Conservation (phyloP, 2,888 invertebrate genomes). For the Malacosoma neustria region DNA sequence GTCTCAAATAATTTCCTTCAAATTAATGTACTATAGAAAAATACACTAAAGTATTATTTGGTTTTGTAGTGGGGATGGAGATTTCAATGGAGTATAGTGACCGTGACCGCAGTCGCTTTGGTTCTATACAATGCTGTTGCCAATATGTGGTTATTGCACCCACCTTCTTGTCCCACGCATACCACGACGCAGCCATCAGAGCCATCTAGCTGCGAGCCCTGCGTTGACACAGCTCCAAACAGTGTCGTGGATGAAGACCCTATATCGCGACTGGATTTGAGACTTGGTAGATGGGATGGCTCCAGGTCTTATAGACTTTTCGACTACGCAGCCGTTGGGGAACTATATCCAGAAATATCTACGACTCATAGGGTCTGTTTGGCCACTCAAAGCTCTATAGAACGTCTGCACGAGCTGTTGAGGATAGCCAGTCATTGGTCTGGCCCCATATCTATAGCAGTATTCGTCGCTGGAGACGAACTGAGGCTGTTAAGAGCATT, state of each 20-base stretch:
- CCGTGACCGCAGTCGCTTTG: constrained; percentile 77
- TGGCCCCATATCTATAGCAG: constrained; percentile 88
- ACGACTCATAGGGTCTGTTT: constrained; percentile 79
- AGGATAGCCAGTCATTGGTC: constrained; percentile 89
- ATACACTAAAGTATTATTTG: constrained; percentile 2
- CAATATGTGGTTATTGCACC: constrained; percentile 54
- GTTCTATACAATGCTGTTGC: constrained; percentile 72
- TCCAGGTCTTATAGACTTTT: constrained; percentile 80
- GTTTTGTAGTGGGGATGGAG: constrained; percentile 63
- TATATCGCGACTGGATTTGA: constrained; percentile 76
- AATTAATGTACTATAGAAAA: no score
- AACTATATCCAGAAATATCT: constrained; percentile 76
- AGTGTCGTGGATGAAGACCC: constrained; percentile 52
- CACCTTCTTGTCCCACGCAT: constrained; percentile 35
- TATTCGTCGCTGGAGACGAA: constrained; percentile 88
- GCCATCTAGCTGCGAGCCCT: constrained; percentile 50
- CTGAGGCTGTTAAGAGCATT: constrained; percentile 82
- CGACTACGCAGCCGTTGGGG: constrained; percentile 82
- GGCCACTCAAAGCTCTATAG: constrained; percentile 91
- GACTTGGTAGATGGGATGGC: constrained; percentile 84
- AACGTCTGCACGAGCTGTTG: constrained; percentile 84
- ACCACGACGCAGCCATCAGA: constrained; percentile 30
- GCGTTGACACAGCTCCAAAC: constrained; percentile 38
- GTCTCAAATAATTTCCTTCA: no score
- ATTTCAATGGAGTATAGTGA: constrained; percentile 81